Conservation (phyloP, 2,888 invertebrate species). For the Drosophila rellima region DNA sequence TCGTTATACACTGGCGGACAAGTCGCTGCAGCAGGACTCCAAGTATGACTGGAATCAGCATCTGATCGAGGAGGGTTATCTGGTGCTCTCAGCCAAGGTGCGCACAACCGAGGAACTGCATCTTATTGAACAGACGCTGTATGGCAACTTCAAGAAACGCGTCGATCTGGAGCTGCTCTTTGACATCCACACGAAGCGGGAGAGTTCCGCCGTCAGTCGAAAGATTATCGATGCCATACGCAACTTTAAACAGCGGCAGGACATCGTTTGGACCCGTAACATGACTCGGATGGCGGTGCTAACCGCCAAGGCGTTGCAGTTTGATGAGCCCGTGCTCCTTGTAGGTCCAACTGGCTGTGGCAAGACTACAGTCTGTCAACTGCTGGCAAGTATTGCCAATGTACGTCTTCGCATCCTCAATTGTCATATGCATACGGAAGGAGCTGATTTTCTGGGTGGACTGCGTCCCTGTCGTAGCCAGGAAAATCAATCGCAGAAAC, state of each 20-base stretch:
- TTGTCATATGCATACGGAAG: conserved; percentile 99
- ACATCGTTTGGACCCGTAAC: conserved; percentile 97
- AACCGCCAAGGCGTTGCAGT: conserved; percentile 93
- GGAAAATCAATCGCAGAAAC: conserved; percentile 83
- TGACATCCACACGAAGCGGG: conserved; percentile 88
- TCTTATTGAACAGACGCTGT: conserved; percentile 92
- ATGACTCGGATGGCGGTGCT: conserved; percentile 93
- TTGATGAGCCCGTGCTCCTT: conserved; percentile 96
- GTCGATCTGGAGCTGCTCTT: conserved; percentile 91
- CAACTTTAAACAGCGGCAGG: conserved; percentile 87
- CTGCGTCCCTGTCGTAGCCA: conserved; percentile 91
- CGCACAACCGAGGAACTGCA: conserved; percentile 92
- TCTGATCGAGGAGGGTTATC: conserved; percentile 97
- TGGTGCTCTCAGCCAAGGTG: conserved; percentile 97
- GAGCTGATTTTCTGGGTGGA: conserved; percentile 98
- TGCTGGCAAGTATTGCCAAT: conserved; percentile 90
- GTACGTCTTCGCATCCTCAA: conserved; percentile 93
- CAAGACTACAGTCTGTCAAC: conserved; percentile 97
- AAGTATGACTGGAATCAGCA: conserved; percentile 99
- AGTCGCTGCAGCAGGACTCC: conserved; percentile 86
- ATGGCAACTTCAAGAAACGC: conserved; percentile 92
- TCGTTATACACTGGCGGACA: conserved; percentile 92
- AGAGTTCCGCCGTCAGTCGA: conserved; percentile 90
- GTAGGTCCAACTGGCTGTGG: conserved; percentile 99
- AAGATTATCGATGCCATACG: conserved; percentile 89